A percentile compares a stretch with the other conserved stretches of the same genome.
Evolutionary conservation across 2,113 vertebrate species (phyloP).

Genomic region (Gadus chalcogrammus): DNA sequence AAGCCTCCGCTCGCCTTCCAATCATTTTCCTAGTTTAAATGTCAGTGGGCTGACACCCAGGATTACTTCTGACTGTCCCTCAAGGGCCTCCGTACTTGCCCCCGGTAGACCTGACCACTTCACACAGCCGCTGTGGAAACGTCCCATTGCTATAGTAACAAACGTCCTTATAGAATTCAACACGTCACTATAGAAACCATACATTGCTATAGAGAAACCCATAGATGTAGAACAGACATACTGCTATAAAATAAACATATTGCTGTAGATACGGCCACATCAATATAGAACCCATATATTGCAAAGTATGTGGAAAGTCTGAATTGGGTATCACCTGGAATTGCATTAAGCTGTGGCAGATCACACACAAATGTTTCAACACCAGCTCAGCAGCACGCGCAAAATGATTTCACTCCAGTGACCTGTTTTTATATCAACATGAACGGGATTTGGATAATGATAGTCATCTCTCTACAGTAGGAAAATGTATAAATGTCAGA

Average conservation of each 20-base stretch:
- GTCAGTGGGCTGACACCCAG: conserved; percentile 19
- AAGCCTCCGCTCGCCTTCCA: too few species aligned
- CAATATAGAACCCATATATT: too few species aligned
- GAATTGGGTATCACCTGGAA: background rate
- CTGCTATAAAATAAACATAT: too few species aligned
- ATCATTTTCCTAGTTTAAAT: conserved; percentile 5
- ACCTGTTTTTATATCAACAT: background rate
- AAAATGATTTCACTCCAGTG: conserved; percentile 14
- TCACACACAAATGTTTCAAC: background rate
- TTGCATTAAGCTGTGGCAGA: background rate
- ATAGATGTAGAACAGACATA: background rate
- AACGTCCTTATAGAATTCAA: background rate
- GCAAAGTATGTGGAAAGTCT: background rate
- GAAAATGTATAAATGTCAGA: background rate
- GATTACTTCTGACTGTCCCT: conserved; percentile 36
- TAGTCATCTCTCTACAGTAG: background rate
- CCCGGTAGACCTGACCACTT: background rate
- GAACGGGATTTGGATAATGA: background rate
- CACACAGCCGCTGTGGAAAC: background rate
- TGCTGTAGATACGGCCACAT: too few species aligned
- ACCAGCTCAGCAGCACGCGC: background rate
- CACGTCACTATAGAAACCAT: background rate
- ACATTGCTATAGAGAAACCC: too few species aligned
- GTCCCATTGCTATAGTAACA: background rate
- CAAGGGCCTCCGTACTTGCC: background rate